Base-by-base conservation (phyloP, 2,888 invertebrate species). In the Ophonus ardosiacus region DNA sequence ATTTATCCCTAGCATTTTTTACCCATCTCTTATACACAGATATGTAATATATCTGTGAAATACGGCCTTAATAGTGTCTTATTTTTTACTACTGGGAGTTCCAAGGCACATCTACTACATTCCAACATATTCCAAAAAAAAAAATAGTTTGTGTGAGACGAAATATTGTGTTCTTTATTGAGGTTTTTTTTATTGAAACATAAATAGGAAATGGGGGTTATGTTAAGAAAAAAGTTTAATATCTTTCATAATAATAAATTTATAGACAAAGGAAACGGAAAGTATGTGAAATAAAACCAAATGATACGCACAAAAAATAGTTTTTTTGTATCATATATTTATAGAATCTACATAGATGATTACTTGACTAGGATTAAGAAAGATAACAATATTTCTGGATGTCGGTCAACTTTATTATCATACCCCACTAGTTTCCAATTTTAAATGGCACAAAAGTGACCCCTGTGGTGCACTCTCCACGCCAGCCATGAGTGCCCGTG, bases 1-100 rank as follows among this genome's bases (percentile, higher is more conserved):
- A 68, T 68, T 68, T 68, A 68, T 68, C 38, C 38, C 68, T n/a
- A 38, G 68, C 68, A 68, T 68, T 68, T 68, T 68, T 68, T 31
- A n/a, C 68, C 68, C 10, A 13, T 31, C 31, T 31, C 31, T 68
- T 68, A 68, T 68, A 68, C 68, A 68, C n/a, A n/a, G n/a, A n/a
- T n/a, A n/a, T n/a, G n/a, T n/a, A n/a, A n/a, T n/a, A n/a, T 68
- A 68, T 68, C 68, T 68, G 24, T 68, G 68, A 68, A 68, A 68
- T 68, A 68, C 68, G 68, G 38, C 68, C 38, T 24, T 68, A 68
- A 68, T 68, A 68, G 68, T 68, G 38, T 68, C 38, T 13, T 68
- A 68, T 68, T 68, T 65, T 68, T 40, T 68, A 68, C 68, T 59
- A 31, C 13, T 8, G 43, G 10, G 63, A 13, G 2, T 24, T 21